These are phyloP conservation scores for Stegodyphus mimosarum DNA, from an alignment of 1,140 invertebrate species.

Conservation along the genomic window DNA sequence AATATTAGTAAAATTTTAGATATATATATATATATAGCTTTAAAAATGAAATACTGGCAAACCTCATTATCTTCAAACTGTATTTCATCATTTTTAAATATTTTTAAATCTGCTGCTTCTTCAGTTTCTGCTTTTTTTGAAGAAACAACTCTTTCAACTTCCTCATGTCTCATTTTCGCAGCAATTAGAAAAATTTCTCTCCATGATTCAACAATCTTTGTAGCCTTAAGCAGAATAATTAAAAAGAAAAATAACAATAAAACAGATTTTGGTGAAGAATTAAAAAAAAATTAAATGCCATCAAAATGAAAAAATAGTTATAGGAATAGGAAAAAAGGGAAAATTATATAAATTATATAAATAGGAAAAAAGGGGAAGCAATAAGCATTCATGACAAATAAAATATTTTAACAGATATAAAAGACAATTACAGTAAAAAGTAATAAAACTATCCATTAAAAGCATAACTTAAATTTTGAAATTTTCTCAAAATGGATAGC, in stretches of 20 bases:
- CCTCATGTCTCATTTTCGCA: not conserved
- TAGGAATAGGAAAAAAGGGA: too few relatives aligned
- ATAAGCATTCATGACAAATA: too few relatives aligned
- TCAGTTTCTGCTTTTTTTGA: conserved; percentile 7
- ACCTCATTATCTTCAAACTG: not conserved
- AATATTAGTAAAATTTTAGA: too few relatives aligned
- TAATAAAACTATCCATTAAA: too few relatives aligned
- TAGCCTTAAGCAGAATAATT: not conserved
- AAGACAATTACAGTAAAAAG: too few relatives aligned
- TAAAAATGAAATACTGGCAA: not conserved
- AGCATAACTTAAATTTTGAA: too few relatives aligned
- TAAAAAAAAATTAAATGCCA: not conserved
- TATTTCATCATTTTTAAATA: not conserved
- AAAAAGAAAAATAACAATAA: not conserved
- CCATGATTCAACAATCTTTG: conserved; percentile 33
- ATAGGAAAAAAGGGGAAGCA: too few relatives aligned
- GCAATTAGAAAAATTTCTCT: conserved; percentile 29
- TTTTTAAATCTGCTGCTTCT: not conserved
- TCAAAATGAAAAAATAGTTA: too few relatives aligned
- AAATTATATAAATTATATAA: too few relatives aligned
- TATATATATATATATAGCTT: too few relatives aligned
- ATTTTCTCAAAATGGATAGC: too few relatives aligned
- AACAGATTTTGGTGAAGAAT: not conserved
- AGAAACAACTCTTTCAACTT: not conserved
- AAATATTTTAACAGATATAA: too few relatives aligned